phyloP scores from a whole-genome alignment of 2,888 invertebrate genomes.

The Lasioglossum vierecki region DNA sequence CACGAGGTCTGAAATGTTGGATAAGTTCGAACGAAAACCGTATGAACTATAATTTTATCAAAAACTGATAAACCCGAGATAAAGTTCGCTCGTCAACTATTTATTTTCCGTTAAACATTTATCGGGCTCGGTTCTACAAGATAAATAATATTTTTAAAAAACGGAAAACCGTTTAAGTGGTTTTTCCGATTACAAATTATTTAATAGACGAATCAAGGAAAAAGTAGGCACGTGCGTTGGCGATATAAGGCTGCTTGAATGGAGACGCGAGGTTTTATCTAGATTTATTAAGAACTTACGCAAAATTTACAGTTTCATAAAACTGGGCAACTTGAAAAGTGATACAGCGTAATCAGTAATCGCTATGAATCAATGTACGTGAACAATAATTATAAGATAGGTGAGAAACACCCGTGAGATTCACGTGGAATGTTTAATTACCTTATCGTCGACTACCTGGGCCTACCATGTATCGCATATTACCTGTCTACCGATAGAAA shows the following conservation, averaged over 20 bases:
- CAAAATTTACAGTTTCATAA: constrained; percentile 28
- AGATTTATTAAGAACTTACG: background rate
- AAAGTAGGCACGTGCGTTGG: background rate
- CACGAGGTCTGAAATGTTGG: background rate
- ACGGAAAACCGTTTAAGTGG: background rate
- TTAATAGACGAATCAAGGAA: background rate
- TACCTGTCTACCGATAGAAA: constrained; percentile 57
- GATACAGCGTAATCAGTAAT: constrained; percentile 35
- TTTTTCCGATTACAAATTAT: background rate
- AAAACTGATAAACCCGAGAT: constrained; percentile 14
- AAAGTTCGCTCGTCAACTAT: constrained; percentile 2
- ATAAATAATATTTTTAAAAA: background rate
- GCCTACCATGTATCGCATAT: constrained; percentile 49
- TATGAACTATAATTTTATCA: constrained; percentile 6
- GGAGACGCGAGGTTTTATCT: background rate
- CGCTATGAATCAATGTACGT: constrained; percentile 16
- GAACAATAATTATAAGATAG: constrained; percentile 44
- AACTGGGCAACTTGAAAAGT: constrained; percentile 15
- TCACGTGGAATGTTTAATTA: constrained; percentile 62
- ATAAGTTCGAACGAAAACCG: background rate
- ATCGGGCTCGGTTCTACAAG: background rate
- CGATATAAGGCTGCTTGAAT: background rate
- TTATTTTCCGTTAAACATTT: constrained; percentile 1
- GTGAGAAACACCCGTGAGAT: constrained; percentile 54
- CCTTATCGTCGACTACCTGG: constrained; percentile 67